Conservation (phyloP, 2,888 invertebrate species). For the Neoitamus cyanurus region DNA sequence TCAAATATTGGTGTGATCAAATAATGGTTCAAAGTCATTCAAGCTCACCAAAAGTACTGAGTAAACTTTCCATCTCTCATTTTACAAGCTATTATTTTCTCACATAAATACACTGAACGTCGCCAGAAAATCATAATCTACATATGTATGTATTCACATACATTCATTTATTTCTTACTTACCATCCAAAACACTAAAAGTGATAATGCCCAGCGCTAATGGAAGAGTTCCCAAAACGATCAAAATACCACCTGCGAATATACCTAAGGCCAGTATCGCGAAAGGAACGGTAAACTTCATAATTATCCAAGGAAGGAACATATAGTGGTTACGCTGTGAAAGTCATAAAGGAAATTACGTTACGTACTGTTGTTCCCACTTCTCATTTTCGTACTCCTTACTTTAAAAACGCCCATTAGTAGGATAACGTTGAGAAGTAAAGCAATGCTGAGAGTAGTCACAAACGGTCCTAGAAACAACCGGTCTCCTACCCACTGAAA, state of each 20-base stretch:
- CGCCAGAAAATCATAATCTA: neutral
- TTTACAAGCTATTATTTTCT: too few relatives aligned
- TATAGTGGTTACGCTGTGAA: slow-evolving; percentile 22
- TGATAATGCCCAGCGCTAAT: slow-evolving; percentile 1
- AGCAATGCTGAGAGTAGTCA: neutral
- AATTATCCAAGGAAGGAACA: slow-evolving; percentile 27
- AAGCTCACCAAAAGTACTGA: too few relatives aligned
- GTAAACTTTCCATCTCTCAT: too few relatives aligned
- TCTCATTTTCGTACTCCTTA: neutral
- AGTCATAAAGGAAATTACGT: neutral
- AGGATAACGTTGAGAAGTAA: neutral
- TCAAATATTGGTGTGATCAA: too few relatives aligned
- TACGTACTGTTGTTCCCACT: neutral
- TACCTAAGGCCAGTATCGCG: neutral
- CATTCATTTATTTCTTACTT: neutral
- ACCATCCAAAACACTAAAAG: slow-evolving; percentile 1
- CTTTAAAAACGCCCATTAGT: neutral
- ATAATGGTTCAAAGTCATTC: too few relatives aligned
- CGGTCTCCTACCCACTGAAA: neutral
- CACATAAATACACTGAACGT: too few relatives aligned
- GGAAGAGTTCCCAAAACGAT: neutral
- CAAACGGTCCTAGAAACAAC: neutral
- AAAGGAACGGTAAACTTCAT: neutral
- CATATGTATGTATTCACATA: neutral
- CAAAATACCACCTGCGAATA: neutral